Evolutionary conservation across 2,113 vertebrate genomes (phyloP).

Genomic region (Rhinolophus ferrumequinum): DNA sequence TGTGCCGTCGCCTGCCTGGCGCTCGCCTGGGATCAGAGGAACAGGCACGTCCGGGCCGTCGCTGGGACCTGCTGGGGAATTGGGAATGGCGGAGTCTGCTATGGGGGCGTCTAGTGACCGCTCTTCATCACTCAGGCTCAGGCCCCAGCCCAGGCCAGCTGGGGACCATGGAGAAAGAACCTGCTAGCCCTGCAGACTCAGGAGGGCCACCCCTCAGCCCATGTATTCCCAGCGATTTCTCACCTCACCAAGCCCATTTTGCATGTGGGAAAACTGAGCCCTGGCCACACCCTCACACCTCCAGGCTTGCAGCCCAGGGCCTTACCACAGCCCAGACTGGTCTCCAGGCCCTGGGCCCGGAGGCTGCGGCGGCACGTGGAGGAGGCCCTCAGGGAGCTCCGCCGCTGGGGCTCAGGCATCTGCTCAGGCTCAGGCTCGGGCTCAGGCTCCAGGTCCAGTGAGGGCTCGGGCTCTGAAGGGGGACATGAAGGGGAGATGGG

Average conservation of each 20-base stretch:
- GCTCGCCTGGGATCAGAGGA: constrained; percentile 93
- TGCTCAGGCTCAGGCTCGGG: constrained; percentile 83
- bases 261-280: not conserved
- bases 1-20: constrained; percentile 97
- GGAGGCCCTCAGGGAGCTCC: constrained; percentile 91
- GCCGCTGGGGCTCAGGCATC: constrained; percentile 46
- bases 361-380: constrained; percentile 88
- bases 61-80: constrained; percentile 80
- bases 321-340: constrained; percentile 89
- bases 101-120: not conserved
- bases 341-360: constrained; percentile 88
- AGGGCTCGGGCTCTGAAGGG: constrained; percentile 76
- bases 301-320: rapidly evolving
- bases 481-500: rapidly evolving
- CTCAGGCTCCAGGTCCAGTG: constrained; percentile 80
- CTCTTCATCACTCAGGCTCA: not conserved
- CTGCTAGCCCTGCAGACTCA: not conserved
- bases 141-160: not conserved
- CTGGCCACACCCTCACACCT: rapidly evolving
- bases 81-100: not conserved
- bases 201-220: not conserved
- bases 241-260: not conserved
- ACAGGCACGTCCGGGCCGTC: constrained; percentile 90
- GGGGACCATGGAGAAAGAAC: not conserved
- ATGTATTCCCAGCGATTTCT: not conserved